Conservation (phyloP, 1,140 invertebrate genomes). For the Drosophila azteca region DNA sequence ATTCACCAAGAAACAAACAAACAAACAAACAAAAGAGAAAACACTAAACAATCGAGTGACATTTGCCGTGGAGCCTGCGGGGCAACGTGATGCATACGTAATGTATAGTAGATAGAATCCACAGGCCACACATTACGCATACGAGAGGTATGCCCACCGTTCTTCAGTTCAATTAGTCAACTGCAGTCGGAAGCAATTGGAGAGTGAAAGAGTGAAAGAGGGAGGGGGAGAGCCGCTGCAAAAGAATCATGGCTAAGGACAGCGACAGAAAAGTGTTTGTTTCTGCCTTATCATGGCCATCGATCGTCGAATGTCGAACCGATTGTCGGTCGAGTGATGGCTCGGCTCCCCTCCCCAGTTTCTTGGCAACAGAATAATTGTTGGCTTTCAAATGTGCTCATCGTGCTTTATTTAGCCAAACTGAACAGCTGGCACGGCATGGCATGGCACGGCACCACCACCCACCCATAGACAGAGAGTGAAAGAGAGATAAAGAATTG, state of each 20-base stretch:
- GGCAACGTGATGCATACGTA: slow-evolving; percentile 55
- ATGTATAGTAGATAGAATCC: slow-evolving; percentile 14
- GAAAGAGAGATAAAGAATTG: slow-evolving; percentile 1
- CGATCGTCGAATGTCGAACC: slow-evolving; percentile 29
- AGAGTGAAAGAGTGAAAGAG: neutral
- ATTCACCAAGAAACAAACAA: too few species aligned
- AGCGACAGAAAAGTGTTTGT: slow-evolving; percentile 42
- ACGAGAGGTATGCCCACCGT: slow-evolving; percentile 60
- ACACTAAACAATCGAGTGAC: neutral
- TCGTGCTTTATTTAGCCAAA: slow-evolving; percentile 64
- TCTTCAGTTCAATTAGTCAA: slow-evolving; percentile 19
- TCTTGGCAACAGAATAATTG: slow-evolving; percentile 45
- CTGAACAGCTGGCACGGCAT: slow-evolving; percentile 52
- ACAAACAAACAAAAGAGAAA: neutral
- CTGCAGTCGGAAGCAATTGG: slow-evolving; percentile 26
- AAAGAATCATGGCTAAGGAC: slow-evolving; percentile 56
- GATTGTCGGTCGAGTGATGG: slow-evolving; percentile 8
- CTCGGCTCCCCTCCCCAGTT: slow-evolving; percentile 6
- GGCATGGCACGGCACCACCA: slow-evolving; percentile 9
- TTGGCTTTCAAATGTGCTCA: slow-evolving; percentile 54
- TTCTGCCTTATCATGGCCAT: slow-evolving; percentile 54
- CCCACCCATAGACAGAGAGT: slow-evolving; percentile 22
- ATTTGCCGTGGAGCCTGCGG: neutral
- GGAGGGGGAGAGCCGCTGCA: slow-evolving; percentile 23
- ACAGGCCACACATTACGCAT: slow-evolving; percentile 55